Conservation (phyloP, 2,888 invertebrate species). For the Cantharis lateralis region DNA sequence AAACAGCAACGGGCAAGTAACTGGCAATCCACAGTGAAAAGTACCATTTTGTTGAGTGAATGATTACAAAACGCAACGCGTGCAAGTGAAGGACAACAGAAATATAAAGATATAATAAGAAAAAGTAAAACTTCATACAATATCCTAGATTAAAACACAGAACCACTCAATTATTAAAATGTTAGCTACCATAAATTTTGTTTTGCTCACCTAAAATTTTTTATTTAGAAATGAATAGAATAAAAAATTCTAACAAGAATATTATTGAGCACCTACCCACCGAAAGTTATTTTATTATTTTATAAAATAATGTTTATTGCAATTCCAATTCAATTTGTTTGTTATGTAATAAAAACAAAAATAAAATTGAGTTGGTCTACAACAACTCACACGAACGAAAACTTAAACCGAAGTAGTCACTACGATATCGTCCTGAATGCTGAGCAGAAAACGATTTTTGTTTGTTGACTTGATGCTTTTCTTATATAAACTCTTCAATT, state of each 20-base stretch:
- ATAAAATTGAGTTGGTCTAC: slow-evolving; percentile 4
- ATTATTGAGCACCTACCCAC: background rate
- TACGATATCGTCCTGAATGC: slow-evolving; percentile 5
- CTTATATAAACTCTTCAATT: background rate
- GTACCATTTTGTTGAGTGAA: slow-evolving; percentile 49
- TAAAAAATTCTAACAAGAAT: background rate
- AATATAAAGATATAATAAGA: slow-evolving; percentile 9
- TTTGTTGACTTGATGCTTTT: background rate
- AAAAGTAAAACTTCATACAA: slow-evolving; percentile 9
- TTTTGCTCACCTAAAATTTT: background rate
- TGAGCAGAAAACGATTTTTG: background rate
- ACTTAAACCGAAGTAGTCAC: background rate
- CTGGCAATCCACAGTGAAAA: slow-evolving; percentile 46
- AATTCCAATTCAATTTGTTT: slow-evolving; percentile 6
- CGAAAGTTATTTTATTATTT: background rate
- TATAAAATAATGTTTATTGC: background rate
- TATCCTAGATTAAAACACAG: background rate
- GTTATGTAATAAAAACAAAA: slow-evolving; percentile 11
- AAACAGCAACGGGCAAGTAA: slow-evolving; percentile 47
- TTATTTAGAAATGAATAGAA: background rate
- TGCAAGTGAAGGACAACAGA: slow-evolving; percentile 40
- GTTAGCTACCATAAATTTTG: background rate
- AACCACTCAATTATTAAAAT: background rate
- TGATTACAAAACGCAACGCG: slow-evolving; percentile 47
- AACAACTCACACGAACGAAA: slow-evolving; percentile 1